A percentile compares a stretch with the other conserved stretches of the same genome.
Evolutionary conservation across 2,888 invertebrate species (phyloP).

Genomic region (Anticlea derivata): DNA sequence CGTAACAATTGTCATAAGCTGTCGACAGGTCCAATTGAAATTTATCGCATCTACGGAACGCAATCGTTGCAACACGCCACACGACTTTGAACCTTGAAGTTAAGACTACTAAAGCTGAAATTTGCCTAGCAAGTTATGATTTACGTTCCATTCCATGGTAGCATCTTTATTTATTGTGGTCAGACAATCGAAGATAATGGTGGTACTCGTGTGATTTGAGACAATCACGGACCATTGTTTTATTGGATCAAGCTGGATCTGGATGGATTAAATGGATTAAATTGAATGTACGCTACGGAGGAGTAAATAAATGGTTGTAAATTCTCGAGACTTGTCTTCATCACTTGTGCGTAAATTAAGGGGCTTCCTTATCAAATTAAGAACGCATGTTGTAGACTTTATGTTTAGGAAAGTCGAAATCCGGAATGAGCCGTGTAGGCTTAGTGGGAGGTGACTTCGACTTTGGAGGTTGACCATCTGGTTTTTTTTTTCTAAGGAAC

Average conservation of each 20-base stretch:
- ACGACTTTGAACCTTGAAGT: conserved; percentile 46
- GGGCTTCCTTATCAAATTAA: conserved; percentile 20
- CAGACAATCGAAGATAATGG: conserved; percentile 70
- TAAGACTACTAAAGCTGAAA: conserved; percentile 38
- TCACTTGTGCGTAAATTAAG: conserved; percentile 14
- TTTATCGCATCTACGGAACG: conserved; percentile 73
- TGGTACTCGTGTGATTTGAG: conserved; percentile 75
- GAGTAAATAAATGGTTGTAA: conserved; percentile 20
- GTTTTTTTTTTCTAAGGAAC: no score
- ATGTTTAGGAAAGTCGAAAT: no score
- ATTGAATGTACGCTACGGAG: conserved; percentile 17
- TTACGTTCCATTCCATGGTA: conserved; percentile 43
- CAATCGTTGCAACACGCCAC: conserved; percentile 37
- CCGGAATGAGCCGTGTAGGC: no score
- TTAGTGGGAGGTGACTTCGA: no score
- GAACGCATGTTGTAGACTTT: no score
- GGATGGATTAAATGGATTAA: conserved; percentile 29
- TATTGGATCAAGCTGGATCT: conserved; percentile 64
- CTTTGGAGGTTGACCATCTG: no score
- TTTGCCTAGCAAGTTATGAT: conserved; percentile 35
- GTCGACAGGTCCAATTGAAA: conserved; percentile 80
- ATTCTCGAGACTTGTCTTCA: conserved; percentile 6
- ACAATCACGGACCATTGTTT: conserved; percentile 73
- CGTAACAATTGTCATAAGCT: conserved; percentile 69
- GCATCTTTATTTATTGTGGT: conserved; percentile 62